Conservation (phyloP, 2,888 invertebrate genomes). For the Pristionchus entomophagus region DNA sequence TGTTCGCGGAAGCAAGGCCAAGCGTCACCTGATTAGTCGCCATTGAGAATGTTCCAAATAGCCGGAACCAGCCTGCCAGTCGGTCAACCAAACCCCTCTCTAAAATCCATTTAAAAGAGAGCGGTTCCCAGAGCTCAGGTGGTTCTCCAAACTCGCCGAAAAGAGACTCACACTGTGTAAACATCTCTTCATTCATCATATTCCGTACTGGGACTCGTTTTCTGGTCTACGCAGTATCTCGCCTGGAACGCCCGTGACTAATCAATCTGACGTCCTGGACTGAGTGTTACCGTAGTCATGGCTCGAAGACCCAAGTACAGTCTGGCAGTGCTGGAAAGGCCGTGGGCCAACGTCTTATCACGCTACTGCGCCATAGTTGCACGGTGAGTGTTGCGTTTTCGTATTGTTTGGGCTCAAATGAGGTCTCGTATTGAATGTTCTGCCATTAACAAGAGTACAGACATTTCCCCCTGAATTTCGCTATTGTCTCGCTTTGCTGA, state of each 20-base stretch:
- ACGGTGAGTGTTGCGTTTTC: slow-evolving; percentile 52
- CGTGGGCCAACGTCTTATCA: slow-evolving; percentile 64
- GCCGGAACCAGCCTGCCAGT: slow-evolving; percentile 3
- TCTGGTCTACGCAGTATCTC: background rate
- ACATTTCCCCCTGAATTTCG: background rate
- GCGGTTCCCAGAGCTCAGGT: background rate
- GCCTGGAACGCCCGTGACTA: background rate
- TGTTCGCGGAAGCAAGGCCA: slow-evolving; percentile 28
- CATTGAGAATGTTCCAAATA: slow-evolving; percentile 13
- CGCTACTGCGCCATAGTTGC: slow-evolving; percentile 66
- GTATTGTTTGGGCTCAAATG: background rate
- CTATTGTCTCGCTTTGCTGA: no score
- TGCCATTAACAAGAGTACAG: no score
- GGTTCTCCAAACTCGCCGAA: slow-evolving; percentile 16
- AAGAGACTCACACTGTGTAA: slow-evolving; percentile 10
- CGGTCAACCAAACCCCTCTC: background rate
- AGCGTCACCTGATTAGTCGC: background rate
- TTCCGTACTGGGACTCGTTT: background rate
- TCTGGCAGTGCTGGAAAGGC: slow-evolving; percentile 63
- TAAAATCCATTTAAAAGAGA: background rate
- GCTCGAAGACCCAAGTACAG: background rate
- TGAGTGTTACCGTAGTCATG: slow-evolving; percentile 20
- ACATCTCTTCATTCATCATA: background rate
- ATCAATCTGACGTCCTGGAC: background rate
- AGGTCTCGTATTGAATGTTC: background rate